Percentiles rank a stretch among this genome's conserved stretches.
Conservation (phyloP, 2,888 invertebrate species). For the Podabrus alpinus region DNA sequence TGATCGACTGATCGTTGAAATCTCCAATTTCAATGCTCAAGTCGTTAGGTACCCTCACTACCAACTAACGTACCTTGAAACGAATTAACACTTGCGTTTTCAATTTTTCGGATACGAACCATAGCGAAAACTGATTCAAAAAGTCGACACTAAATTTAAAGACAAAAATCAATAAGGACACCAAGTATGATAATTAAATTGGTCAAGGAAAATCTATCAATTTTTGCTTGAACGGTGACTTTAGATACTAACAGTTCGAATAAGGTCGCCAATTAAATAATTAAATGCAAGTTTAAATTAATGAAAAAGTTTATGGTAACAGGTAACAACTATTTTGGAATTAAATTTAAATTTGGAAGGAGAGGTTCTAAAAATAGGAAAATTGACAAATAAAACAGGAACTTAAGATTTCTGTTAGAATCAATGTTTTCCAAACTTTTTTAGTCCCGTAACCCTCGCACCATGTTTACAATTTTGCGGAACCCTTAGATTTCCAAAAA, state of each 20-base stretch:
- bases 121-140: neutral
- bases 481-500: too few relatives aligned
- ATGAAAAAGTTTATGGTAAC: too few relatives aligned
- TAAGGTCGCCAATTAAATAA: neutral
- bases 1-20: constrained; percentile 27
- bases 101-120: neutral
- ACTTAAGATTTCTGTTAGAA: too few relatives aligned
- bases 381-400: too few relatives aligned
- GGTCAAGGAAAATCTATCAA: neutral
- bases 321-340: too few relatives aligned
- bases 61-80: neutral
- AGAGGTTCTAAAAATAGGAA: too few relatives aligned
- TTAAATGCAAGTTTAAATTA: neutral
- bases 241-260: neutral
- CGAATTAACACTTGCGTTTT: neutral
- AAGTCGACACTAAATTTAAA: neutral
- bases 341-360: too few relatives aligned
- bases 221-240: neutral
- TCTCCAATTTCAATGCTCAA: constrained; percentile 17
- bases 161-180: neutral
- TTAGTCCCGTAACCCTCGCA: too few relatives aligned
- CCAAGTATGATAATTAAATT: neutral
- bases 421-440: too few relatives aligned
- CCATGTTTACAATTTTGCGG: too few relatives aligned
- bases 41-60: constrained; percentile 13